phyloP scores from a whole-genome alignment of 2,797 vertebrate genomes.

The Emydoidea blandingii region DNA sequence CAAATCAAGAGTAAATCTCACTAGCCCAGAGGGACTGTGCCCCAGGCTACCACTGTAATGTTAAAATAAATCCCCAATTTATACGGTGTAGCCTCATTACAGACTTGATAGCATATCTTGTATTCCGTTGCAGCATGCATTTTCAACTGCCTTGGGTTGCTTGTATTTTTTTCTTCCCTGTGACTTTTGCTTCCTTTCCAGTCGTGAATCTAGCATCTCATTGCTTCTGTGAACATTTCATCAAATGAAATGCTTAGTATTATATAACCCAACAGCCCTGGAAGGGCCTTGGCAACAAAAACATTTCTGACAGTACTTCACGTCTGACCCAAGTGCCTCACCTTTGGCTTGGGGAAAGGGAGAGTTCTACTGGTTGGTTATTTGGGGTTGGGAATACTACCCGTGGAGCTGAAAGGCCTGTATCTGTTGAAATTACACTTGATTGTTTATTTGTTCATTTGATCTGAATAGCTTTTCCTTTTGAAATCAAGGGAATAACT shows the following conservation, averaged over 20 bases:
- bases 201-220: constrained; percentile 14
- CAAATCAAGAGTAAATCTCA: constrained; percentile 16
- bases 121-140: constrained; percentile 1
- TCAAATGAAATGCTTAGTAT: constrained; percentile 47
- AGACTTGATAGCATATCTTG: not conserved
- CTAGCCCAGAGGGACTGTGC: constrained; percentile 10
- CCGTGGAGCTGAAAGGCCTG: not conserved
- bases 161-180: not conserved
- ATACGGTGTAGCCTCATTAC: constrained; percentile 30
- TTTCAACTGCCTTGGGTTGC: constrained; percentile 21
- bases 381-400: not conserved
- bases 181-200: constrained; percentile 31
- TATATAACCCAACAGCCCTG: constrained; percentile 29
- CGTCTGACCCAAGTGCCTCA: not conserved
- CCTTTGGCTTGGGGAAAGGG: not conserved
- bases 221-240: constrained; percentile 32
- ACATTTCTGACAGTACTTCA: constrained; percentile 9
- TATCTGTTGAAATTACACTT: not conserved
- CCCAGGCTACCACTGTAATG: not conserved
- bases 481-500: constrained; percentile 30
- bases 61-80: constrained; percentile 39
- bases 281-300: not conserved
- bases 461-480: constrained; percentile 8
- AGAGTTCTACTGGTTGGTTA: not conserved
- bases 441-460: constrained; percentile 27